Evolutionary conservation across 1,140 invertebrate genomes (phyloP).

Genomic region (Brachystomella parvula): DNA sequence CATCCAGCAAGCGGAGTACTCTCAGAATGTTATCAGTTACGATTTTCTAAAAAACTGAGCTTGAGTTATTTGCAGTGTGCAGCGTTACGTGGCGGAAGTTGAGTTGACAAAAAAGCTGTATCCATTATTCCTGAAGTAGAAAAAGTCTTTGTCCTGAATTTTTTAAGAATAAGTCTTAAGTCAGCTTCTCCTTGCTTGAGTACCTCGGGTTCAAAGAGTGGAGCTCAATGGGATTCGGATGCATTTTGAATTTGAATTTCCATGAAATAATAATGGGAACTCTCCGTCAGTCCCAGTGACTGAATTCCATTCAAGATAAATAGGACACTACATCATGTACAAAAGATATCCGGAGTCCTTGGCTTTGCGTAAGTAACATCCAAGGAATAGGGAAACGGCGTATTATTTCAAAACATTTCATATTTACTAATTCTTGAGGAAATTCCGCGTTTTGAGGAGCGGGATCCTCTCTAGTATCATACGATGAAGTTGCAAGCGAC

Average conservation of each 20-base stretch:
- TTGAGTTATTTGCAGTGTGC: too few relatives aligned
- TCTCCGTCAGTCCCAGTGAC: background rate
- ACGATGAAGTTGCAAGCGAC: too few relatives aligned
- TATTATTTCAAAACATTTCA: conserved; percentile 5
- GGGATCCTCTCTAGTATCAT: too few relatives aligned
- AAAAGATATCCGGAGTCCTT: background rate
- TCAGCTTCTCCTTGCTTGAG: too few relatives aligned
- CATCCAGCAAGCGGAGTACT: too few relatives aligned
- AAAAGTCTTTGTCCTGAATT: background rate
- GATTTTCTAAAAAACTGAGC: too few relatives aligned
- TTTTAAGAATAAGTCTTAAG: too few relatives aligned
- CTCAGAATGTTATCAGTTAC: too few relatives aligned
- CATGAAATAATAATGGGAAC: background rate
- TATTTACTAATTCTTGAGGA: background rate
- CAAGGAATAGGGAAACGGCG: background rate
- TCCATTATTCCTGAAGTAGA: background rate
- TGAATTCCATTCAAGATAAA: background rate
- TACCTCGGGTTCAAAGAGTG: background rate
- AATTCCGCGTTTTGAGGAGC: too few relatives aligned
- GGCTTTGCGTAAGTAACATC: too few relatives aligned
- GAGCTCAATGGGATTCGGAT: background rate
- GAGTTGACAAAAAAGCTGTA: too few relatives aligned
- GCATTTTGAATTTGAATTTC: conserved; percentile 8
- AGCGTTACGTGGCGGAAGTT: too few relatives aligned
- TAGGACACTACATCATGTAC: background rate